Conservation (phyloP, 2,797 vertebrate genomes). For the Leuciscus waleckii region DNA sequence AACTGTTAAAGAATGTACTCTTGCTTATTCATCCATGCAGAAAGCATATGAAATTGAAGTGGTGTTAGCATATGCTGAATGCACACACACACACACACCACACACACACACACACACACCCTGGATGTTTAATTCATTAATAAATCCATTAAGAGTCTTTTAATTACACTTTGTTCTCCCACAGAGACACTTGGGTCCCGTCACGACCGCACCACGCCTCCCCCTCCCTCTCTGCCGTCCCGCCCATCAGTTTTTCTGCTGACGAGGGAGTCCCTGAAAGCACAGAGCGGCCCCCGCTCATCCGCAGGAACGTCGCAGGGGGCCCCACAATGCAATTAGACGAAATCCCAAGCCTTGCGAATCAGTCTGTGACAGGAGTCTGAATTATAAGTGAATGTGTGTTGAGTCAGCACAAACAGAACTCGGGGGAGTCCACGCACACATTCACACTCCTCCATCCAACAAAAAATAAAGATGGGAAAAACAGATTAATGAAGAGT, state of each 20-base stretch:
- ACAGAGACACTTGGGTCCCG: constrained; percentile 28
- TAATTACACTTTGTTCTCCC: constrained; percentile 66
- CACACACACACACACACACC: neutral
- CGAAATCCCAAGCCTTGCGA: constrained; percentile 41
- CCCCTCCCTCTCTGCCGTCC: neutral
- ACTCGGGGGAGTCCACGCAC: constrained; percentile 2
- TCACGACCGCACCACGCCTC: neutral
- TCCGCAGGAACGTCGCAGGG: constrained; percentile 48
- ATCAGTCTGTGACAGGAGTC: constrained; percentile 42
- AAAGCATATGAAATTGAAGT: constrained; percentile 30
- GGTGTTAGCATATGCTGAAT: constrained; percentile 38
- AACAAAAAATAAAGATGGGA: constrained; percentile 2
- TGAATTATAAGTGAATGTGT: constrained; percentile 46
- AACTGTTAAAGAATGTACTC: constrained; percentile 1
- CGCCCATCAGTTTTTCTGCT: constrained; percentile 54
- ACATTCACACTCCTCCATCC: constrained; percentile 17
- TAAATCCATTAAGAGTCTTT: constrained; percentile 74
- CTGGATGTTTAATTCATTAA: constrained; percentile 67
- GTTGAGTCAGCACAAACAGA: constrained; percentile 45
- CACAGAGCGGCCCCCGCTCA: constrained; percentile 42
- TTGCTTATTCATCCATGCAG: constrained; percentile 9
- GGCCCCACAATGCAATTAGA: constrained; percentile 54
- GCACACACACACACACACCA: constrained; percentile 8
- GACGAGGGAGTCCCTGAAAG: constrained; percentile 56
- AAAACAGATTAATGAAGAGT: constrained; percentile 15